Conservation (phyloP, 2,888 invertebrate species). For the Andrena marginata region DNA sequence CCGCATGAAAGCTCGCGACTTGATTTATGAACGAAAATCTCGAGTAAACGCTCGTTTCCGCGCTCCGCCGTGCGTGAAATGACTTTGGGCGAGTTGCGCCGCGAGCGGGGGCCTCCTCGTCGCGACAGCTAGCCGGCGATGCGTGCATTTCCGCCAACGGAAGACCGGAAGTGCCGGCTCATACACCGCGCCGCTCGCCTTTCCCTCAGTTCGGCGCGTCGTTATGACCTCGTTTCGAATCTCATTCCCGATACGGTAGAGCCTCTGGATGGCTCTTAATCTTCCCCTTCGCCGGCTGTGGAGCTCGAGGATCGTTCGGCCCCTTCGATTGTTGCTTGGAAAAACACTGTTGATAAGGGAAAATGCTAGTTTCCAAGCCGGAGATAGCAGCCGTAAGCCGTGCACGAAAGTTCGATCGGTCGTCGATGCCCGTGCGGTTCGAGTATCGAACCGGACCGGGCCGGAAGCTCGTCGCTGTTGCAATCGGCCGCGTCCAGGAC, state of each 20-base stretch:
- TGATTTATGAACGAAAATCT: conserved; percentile 79
- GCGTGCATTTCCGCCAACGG: conserved; percentile 67
- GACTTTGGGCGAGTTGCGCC: conserved; percentile 74
- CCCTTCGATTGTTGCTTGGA: no score
- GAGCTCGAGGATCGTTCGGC: conserved; percentile 22
- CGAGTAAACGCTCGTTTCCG: conserved; percentile 74
- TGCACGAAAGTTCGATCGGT: background rate
- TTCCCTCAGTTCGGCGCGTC: conserved; percentile 14
- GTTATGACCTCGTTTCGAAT: conserved; percentile 1
- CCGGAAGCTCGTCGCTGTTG: conserved; percentile 46
- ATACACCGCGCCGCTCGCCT: conserved; percentile 36
- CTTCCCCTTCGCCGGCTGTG: conserved; percentile 18
- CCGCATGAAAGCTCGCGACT: conserved; percentile 42
- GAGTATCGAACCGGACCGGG: background rate
- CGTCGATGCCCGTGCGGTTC: background rate
- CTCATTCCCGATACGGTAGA: background rate
- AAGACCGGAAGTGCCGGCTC: conserved; percentile 66
- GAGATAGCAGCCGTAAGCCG: background rate
- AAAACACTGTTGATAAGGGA: background rate
- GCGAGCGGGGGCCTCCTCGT: conserved; percentile 50
- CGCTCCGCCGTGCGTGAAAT: conserved; percentile 81
- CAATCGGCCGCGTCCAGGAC: conserved; percentile 46
- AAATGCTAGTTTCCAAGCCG: background rate
- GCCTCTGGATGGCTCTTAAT: background rate
- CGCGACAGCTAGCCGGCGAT: conserved; percentile 62